Evolutionary conservation across 1,140 invertebrate species (phyloP).

Genomic region (Anastrepha ludens): DNA sequence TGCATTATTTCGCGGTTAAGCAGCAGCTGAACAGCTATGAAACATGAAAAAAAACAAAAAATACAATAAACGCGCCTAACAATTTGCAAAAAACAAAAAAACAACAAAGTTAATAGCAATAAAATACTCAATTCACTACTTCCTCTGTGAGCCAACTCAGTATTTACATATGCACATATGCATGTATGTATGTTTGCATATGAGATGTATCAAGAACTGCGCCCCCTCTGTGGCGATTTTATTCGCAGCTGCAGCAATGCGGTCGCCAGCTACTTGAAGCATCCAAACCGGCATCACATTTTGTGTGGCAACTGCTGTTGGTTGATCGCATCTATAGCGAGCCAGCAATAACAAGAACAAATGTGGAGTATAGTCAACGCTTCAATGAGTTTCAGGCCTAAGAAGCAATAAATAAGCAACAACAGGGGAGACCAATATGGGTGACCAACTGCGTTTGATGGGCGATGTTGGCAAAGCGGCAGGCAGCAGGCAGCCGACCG

Average conservation of each 20-base stretch:
- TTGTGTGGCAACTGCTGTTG: background rate
- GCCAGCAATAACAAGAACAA: background rate
- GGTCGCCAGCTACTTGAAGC: conserved; percentile 4
- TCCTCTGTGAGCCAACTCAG: background rate
- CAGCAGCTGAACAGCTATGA: background rate
- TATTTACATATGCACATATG: background rate
- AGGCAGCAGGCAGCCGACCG: background rate
- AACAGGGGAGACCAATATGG: background rate
- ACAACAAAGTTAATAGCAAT: conserved; percentile 19
- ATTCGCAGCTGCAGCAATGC: background rate
- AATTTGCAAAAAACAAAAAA: conserved; percentile 37
- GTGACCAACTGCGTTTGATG: background rate
- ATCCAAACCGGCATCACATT: background rate
- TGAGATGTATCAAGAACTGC: background rate
- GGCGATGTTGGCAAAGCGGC: background rate
- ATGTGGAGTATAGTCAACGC: background rate
- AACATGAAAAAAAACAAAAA: background rate
- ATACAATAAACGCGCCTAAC: background rate
- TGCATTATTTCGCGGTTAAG: conserved; percentile 1
- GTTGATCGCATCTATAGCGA: background rate
- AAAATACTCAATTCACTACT: conserved; percentile 27
- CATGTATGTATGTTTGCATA: too few relatives aligned
- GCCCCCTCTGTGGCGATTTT: background rate
- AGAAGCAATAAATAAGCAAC: background rate
- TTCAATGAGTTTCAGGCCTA: conserved; percentile 21